Evolutionary conservation across 2,797 vertebrate genomes (phyloP).

Genomic region (Accipiter superciliosus): DNA sequence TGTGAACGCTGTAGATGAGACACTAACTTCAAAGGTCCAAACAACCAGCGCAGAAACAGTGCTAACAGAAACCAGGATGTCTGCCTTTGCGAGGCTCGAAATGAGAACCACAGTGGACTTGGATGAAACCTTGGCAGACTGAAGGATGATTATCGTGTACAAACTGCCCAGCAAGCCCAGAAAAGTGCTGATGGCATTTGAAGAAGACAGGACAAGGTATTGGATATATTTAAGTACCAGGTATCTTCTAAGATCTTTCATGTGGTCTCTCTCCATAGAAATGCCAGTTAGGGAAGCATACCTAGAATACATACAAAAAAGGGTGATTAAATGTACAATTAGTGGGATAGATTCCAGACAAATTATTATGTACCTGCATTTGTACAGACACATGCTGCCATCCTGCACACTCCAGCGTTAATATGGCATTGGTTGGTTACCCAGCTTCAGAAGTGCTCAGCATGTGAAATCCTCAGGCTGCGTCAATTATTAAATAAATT

Average conservation of each 20-base stretch:
- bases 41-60: neutral
- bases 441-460: neutral
- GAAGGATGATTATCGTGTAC: slow-evolving; percentile 63
- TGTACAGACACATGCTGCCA: neutral
- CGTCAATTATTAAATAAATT: neutral
- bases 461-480: neutral
- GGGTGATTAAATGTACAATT: neutral
- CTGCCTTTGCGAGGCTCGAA: slow-evolving; percentile 75
- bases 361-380: neutral
- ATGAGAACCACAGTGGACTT: slow-evolving; percentile 81
- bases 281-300: neutral
- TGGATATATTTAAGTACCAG: slow-evolving; percentile 80
- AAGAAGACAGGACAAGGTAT: slow-evolving; percentile 76
- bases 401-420: neutral
- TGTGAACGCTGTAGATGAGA: neutral
- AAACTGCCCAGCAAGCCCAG: slow-evolving; percentile 75
- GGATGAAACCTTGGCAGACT: slow-evolving; percentile 75
- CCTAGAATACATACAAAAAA: neutral
- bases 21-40: neutral
- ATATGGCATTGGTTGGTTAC: neutral
- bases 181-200: slow-evolving; percentile 50
- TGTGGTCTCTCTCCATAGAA: slow-evolving; percentile 56
- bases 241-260: slow-evolving; percentile 76
- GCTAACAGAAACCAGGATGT: slow-evolving; percentile 53
- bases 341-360: neutral